Evolutionary conservation across 35 echinoderm and acorn worm genomes (phyloP), one percentile per base, ranked within the genome.

Genomic region (Strongylocentrotus purpuratus): DNA sequence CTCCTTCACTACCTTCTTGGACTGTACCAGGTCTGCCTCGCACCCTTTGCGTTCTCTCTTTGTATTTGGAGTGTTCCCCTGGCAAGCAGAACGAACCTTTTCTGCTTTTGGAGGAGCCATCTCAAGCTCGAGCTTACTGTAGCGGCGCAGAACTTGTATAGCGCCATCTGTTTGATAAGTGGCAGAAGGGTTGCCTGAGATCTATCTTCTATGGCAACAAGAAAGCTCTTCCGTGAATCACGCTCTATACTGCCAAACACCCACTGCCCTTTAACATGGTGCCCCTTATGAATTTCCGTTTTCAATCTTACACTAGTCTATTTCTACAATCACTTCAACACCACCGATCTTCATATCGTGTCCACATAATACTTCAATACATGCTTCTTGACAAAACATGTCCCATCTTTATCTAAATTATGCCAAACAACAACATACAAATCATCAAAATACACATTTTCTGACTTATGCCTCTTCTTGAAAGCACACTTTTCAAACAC

Each of bases 241-340:
- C 89, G 78, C 55, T 94, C 94, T 31, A 96, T 92, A 12, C 96
- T 87, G 7, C 96, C 96, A 65, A 95, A 96, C 5, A 96, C 96
- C 96, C 86, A 96, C 91, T 96, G 96, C 5, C 96, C 96, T n/a
- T 96, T 94, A 15, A 96, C 87, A 46, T 28, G 11, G 35, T 95
- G 94, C 7, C 96, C 96, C 33, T 50, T 1, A 86, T 96, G 87
- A 95, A 95, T 91, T 96, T 96, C 9, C 0, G 60, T 96, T 96
- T 3, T 94, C 71, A 14, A 96, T 7, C 5, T 71, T 71, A 28
- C 20, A 18, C 17, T 71, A 20, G 25, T 71, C 61, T 3, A 71
- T 71, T 71, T 71, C 18, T 1, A 71, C 61, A 2, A 15, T 71
- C 5, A 18, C 17, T 28, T 2, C 61, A 25, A 25, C 3, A 25